Base-by-base conservation (phyloP, 2,113 vertebrate genomes). In the Oenanthe melanoleuca region DNA sequence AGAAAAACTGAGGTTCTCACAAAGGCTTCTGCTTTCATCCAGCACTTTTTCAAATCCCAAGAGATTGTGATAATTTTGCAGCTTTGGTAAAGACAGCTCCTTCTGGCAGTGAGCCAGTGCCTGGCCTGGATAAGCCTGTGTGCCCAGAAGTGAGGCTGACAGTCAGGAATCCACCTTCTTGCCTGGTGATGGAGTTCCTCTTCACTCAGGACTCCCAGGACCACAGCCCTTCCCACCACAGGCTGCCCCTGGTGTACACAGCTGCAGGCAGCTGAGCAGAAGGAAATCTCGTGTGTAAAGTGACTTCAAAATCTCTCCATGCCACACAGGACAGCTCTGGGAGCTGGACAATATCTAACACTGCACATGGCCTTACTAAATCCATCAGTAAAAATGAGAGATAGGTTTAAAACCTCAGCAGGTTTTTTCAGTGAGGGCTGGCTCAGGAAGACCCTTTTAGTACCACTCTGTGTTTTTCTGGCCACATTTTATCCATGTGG, bases 71-170 rank as follows among this genome's bases (percentile, higher is more conserved):
- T 34, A 1, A 45, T 42, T 80, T 53, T 69, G 37, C 64, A 83
- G 19, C 37, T 80, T 28, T 37, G 24, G 45, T 28, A 38, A 42
- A 44, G 49, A 64, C 34, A 52, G 4, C 4, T 52, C 55, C 34
- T 52, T 16, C n/a, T 38, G 29, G 57, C 53, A 45, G 20, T 33
- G 56, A 89, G 40, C 29, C 16, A 5, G 4, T 2, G 18, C 20
- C 57, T 0, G 0, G 31, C n/a, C 42, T 64, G 34, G 34, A 34
- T 3, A 11, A 69, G 28, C 1, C 2, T 40, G 38, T 53, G 53
- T 28, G 50, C 72, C 59, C 71, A 65, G 28, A 72, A 67, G 31
- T 2, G 63, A 60, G 38, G 47, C 20, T 60, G 59, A 34, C 22
- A 40, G 40, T 5, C 45, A 89, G 37, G 63, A 65, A 77, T 40